A percentile compares a stretch with the other conserved stretches of the same genome.
Evolutionary conservation across 2,113 vertebrate genomes (phyloP).

Genomic region (Ellobius talpinus): DNA sequence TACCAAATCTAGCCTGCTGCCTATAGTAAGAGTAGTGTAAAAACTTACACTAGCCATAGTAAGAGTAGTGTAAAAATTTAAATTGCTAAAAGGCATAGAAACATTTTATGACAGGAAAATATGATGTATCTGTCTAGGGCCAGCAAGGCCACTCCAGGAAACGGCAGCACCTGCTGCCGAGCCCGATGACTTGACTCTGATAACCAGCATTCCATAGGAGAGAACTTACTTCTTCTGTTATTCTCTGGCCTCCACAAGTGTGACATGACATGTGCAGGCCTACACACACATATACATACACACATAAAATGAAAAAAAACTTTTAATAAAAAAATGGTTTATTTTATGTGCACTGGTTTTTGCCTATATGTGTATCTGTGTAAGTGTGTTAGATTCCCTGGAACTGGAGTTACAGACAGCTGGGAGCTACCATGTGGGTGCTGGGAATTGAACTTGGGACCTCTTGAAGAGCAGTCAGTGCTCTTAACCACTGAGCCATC

Average conservation of each 20-base stretch:
- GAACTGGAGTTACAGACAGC: neutral
- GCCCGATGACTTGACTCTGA: neutral
- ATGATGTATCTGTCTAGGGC: neutral
- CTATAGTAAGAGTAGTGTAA: neutral
- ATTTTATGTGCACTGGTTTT: neutral
- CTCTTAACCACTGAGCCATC: neutral
- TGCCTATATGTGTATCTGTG: neutral
- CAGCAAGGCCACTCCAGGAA: neutral
- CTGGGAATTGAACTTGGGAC: neutral
- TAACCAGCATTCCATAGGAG: neutral
- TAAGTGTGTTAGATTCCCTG: neutral
- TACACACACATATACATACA: neutral
- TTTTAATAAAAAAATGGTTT: neutral
- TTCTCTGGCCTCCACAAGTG: neutral
- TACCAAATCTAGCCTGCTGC: neutral
- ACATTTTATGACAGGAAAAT: neutral
- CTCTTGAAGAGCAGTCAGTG: neutral
- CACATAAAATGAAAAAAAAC: neutral
- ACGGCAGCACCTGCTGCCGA: neutral
- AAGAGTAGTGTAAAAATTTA: neutral
- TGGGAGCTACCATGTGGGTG: neutral
- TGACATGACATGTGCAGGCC: too few relatives aligned
- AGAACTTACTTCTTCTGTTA: neutral
- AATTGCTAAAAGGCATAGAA: neutral
- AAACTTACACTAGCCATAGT: neutral